A percentile compares a stretch with the other conserved stretches of the same genome.
Conservation (phyloP, 2,113 vertebrate genomes). For the Todiramphus saurophagus region DNA sequence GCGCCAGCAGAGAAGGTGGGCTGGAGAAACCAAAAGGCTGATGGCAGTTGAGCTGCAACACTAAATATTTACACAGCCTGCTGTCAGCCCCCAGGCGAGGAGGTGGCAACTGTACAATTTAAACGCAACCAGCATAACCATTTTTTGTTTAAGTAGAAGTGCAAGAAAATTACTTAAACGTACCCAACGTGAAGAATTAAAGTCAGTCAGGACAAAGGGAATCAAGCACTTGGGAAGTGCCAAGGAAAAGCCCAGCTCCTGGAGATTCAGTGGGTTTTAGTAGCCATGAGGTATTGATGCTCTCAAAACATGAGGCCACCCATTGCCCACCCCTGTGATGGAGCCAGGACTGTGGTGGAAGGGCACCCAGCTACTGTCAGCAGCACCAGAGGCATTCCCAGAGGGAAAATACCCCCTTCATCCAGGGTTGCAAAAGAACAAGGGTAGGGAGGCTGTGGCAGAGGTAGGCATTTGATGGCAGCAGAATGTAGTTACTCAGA, state of each 20-base stretch:
- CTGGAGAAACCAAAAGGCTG: neutral
- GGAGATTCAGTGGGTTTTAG: neutral
- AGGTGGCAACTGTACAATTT: neutral
- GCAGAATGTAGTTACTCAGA: neutral
- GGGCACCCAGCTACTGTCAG: neutral
- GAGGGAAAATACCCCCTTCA: neutral
- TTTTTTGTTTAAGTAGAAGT: neutral
- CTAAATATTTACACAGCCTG: conserved; percentile 41
- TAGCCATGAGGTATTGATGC: fast-evolving
- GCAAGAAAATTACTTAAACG: neutral
- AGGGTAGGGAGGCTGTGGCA: neutral
- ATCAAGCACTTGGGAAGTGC: fast-evolving
- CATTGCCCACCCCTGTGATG: neutral
- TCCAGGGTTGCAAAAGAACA: neutral
- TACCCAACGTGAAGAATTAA: neutral
- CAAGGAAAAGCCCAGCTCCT: neutral
- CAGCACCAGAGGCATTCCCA: neutral
- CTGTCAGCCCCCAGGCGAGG: neutral
- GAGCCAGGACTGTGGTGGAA: neutral
- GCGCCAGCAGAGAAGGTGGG: neutral
- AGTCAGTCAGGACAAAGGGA: neutral
- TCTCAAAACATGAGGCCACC: neutral
- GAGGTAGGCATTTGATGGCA: neutral
- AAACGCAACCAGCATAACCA: neutral
- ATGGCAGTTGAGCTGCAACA: neutral